Evolutionary conservation across 2,113 vertebrate genomes (phyloP), one percentile per base, ranked within the genome.

Genomic region (Platysternon megacephalum): DNA sequence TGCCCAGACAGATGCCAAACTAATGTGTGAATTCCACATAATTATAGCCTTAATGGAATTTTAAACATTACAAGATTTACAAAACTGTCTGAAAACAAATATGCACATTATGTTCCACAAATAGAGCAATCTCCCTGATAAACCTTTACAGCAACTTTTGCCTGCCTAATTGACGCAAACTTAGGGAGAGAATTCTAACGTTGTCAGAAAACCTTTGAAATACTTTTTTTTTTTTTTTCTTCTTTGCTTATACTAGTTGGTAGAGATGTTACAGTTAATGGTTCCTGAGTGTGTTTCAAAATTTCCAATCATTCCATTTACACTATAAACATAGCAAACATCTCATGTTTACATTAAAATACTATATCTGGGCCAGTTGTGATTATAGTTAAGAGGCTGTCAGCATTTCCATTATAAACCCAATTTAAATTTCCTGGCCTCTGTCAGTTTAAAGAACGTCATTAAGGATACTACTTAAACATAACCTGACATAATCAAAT

Each of bases 391-490:
- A 96, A 98, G 93, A 79, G 61, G 29, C 35, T 76, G 28, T 82
- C 94, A 95, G 39, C 53, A 65, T 96, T 96, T 97, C 95, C 61
- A 53, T 96, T 95, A 97, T 95, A 91, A 96, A 90, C 81, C 35
- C 46, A 97, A 96, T 96, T 97, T 97, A 95, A 94, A 93, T 26
- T 61, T 95, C 80, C 84, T 95, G 56, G 79, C 72, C 82, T 97
- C 96, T 97, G 93, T 90, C 19, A 0, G n/a, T 82, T 95, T 93
- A 94, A 97, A 82, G 89, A 94, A 58, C 39, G 2, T 22, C n/a
- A 93, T 92, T 96, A 96, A 96, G 61, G 3, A 17, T 92, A 85
- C 89, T 96, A 96, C 90, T 98, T 96, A 96, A 97, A 39, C 21
- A 53, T 68, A 82, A 53, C 92, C 82, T 91, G 86, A 82, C 90